Evolutionary conservation across 2,113 vertebrate genomes (phyloP), one percentile per base, ranked within the genome.

Genomic region (Eulemur rufifrons): DNA sequence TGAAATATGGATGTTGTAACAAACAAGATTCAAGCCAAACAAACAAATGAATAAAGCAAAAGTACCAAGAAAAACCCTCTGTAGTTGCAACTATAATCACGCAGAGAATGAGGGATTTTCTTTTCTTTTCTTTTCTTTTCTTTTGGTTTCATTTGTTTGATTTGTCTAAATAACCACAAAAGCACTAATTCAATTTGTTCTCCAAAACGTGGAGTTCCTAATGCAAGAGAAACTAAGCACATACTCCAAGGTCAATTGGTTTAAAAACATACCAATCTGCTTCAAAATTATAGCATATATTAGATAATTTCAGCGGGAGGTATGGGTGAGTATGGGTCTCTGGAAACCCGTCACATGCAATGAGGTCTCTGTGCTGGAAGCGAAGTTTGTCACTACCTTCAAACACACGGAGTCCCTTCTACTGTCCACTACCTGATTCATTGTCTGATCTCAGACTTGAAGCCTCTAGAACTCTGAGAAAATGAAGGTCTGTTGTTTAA

Each of bases 291-390:
- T 25, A 54, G 21, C 29, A 10, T 6, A 10, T 42, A 64, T 14
- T 64, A 54, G 39, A 13, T 10, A 81, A 5, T 68, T 85, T 56
- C 12, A 68, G 11, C 18, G 15, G 8, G 45, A 85, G 4, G 3
- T 25, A 9, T 71, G 59, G 15, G 23, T 47, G 42, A 37, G 29
- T 3, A 18, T 69, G 37, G 27, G 6, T 29, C 8, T 66, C 63
- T 5, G n/a, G 64, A 76, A 61, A 37, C 2, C 4, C 0, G 0
- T 29, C 45, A 10, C 2, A 7, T 63, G 32, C 34, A 23, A 1
- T 17, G 32, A 68, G 59, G 8, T 34, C 27, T 81, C 37, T 59
- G 3, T 29, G 15, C 8, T 81, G 25, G 10, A 21, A 34, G 14
- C 23, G 20, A 39, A 59, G 66, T 78, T 56, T 47, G 9, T 86